Percentiles rank a stretch among this genome's conserved stretches.
Evolutionary conservation across 2,113 vertebrate genomes (phyloP).

Genomic region (Cebidichthys violaceus): DNA sequence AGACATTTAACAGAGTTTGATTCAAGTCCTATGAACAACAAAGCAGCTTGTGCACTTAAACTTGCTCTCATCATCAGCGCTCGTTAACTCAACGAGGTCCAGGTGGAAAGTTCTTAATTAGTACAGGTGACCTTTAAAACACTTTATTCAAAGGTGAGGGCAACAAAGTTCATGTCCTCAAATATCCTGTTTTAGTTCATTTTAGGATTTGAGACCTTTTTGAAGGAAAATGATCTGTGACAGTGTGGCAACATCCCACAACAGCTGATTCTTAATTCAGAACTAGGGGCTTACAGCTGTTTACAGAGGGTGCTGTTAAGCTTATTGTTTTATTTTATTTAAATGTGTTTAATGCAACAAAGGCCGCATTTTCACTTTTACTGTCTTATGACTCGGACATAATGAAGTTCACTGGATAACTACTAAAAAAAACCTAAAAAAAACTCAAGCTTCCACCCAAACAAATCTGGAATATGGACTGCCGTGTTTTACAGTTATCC

Average conservation of each 20-base stretch:
- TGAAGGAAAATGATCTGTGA: background rate
- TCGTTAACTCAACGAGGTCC: background rate
- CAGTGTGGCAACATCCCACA: background rate
- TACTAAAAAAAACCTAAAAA: background rate
- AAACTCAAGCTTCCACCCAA: background rate
- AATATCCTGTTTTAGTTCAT: background rate
- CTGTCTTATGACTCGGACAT: background rate
- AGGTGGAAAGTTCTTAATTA: background rate
- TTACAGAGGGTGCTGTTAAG: background rate
- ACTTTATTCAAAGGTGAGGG: background rate
- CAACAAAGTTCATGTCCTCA: background rate
- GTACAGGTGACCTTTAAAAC: background rate
- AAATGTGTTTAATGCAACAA: background rate
- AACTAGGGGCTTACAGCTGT: background rate
- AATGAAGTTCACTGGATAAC: background rate
- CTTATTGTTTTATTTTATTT: background rate
- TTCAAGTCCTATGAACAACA: background rate
- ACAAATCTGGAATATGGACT: background rate
- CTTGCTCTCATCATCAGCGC: background rate
- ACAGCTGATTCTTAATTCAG: background rate
- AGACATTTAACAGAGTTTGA: background rate
- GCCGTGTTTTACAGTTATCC: background rate
- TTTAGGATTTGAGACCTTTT: background rate
- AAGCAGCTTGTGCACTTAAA: background rate
- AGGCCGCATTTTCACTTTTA: background rate